Percentiles rank a stretch among this genome's conserved stretches.
These are phyloP conservation scores for Serranus cabrilla DNA, from an alignment of 2,797 vertebrate genomes.

Conservation along the genomic window DNA sequence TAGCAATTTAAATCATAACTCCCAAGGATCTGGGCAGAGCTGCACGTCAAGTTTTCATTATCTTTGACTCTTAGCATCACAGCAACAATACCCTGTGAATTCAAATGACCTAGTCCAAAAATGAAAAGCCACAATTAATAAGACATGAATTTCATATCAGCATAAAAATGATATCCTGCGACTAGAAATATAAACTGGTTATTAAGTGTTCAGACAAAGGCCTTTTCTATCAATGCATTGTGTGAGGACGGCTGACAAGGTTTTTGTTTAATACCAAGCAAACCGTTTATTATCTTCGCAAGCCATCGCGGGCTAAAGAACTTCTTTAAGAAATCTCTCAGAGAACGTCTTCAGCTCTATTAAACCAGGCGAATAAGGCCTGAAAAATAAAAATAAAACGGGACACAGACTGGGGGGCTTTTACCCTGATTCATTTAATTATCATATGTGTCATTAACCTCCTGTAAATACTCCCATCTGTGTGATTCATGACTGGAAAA, in stretches of 20 bases:
- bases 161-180: slow-evolving; percentile 1
- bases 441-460: neutral
- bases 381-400: neutral
- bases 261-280: neutral
- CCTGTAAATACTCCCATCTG: neutral
- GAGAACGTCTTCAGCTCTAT: neutral
- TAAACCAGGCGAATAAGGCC: neutral
- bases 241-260: neutral
- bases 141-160: slow-evolving; percentile 12
- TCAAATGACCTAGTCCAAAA: slow-evolving; percentile 35
- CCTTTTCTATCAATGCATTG: neutral
- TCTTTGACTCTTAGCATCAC: slow-evolving; percentile 55
- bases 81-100: slow-evolving; percentile 46
- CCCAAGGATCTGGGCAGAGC: slow-evolving; percentile 54
- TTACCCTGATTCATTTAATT: neutral
- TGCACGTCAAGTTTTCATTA: slow-evolving; percentile 64
- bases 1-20: slow-evolving; percentile 81
- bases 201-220: slow-evolving; percentile 15
- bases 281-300: neutral
- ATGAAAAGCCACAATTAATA: slow-evolving; percentile 39
- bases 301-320: neutral
- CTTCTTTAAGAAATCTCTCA: slow-evolving; percentile 1
- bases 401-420: neutral
- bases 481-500: neutral
- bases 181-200: neutral